Base-by-base conservation (phyloP, 2,113 vertebrate genomes). In the Elaphurus davidianus region DNA sequence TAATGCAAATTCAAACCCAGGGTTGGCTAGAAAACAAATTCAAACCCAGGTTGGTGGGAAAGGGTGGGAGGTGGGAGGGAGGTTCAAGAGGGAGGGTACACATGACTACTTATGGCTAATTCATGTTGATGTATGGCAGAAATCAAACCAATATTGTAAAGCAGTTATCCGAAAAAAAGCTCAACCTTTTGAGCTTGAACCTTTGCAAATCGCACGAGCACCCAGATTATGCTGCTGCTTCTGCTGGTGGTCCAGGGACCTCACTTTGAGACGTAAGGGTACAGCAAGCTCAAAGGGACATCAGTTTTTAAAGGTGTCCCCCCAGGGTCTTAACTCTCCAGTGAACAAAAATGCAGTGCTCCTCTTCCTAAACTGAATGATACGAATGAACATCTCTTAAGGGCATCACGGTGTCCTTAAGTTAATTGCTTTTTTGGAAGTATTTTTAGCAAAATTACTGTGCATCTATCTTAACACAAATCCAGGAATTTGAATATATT, bases 371-470 rank as follows among this genome's bases (percentile, higher is more conserved):
- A 94, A 78, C 47, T 28, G 17, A 88, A 79, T 50, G 81, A 76
- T 47, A 28, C 4, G 36, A 94, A 55, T 60, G 95, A 64, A 45
- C 33, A 67, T 90, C 71, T 74, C 78, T 28, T 76, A 76, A 52
- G 86, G 90, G 36, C 71, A 16, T 96, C 78, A 17, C 0, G 2
- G 27, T 89, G 84, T 79, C 97, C 91, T 95, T 88, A 87, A 97
- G 93, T 97, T 98, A 96, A 97, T 96, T 97, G 89, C 78, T 93
- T 95, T 98, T 97, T 91, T 79, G 14, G 47, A 96, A 96, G 82
- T 90, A 97, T 97, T 97, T 98, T 91, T 79, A 96, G 86, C 52
- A 96, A 94, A 95, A 91, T 94, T 91, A 84, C 52, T 74, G 36
- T n/a, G 50, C 78, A 93, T 94, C 98, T 96, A 94, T 97, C 67